Conservation (phyloP, 2,797 vertebrate species). For the Periparus ater region DNA sequence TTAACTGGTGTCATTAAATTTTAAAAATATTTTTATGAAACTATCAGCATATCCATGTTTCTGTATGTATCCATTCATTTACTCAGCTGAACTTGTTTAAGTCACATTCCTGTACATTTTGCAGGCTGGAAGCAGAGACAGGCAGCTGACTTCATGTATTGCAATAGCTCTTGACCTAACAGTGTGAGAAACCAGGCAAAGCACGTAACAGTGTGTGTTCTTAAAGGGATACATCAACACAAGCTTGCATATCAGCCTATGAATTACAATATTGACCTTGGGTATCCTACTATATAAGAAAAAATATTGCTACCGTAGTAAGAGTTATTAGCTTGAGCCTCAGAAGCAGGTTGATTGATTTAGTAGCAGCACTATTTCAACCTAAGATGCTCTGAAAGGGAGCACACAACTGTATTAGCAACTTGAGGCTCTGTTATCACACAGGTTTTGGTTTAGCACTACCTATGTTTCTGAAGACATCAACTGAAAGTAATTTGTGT, state of each 20-base stretch:
- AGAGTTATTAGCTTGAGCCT: neutral
- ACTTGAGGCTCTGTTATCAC: neutral
- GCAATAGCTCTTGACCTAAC: neutral
- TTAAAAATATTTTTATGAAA: neutral
- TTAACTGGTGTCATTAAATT: neutral
- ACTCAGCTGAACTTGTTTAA: neutral
- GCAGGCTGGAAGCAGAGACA: neutral
- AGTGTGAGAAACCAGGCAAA: neutral
- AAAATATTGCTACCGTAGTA: neutral
- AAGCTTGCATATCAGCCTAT: neutral
- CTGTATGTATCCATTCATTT: neutral
- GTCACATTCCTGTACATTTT: neutral
- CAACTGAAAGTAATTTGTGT: neutral
- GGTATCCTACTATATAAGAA: neutral
- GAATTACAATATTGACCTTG: neutral
- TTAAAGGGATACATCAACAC: neutral
- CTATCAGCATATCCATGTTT: neutral
- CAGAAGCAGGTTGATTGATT: neutral
- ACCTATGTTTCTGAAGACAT: neutral
- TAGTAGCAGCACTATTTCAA: neutral
- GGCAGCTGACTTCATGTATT: neutral
- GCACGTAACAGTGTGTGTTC: rapidly evolving
- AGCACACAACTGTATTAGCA: neutral
- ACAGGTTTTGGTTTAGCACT: neutral
- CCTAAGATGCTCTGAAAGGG: neutral